These are phyloP conservation scores for Mirza zaza DNA, from an alignment of 2,113 vertebrate genomes.

Conservation along the genomic window DNA sequence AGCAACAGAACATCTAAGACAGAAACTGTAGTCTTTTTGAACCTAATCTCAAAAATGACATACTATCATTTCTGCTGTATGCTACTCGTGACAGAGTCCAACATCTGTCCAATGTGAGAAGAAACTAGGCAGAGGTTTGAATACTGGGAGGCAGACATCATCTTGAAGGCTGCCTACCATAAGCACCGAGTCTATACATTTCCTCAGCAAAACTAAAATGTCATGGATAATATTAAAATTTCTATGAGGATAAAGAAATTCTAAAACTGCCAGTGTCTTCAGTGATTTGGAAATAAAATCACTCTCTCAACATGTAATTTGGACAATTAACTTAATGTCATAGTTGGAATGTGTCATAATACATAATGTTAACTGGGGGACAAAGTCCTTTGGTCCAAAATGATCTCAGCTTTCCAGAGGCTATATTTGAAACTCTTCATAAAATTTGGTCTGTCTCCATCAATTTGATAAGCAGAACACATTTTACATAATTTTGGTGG, in stretches of 20 bases:
- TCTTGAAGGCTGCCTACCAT: not conserved
- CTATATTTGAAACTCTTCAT: not conserved
- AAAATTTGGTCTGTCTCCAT: not conserved
- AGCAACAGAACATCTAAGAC: not conserved
- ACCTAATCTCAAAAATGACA: not conserved
- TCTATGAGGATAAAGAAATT: not conserved
- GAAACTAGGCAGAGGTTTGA: not conserved
- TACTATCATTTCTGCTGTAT: accelerated
- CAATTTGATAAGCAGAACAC: not conserved
- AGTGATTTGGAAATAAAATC: not conserved
- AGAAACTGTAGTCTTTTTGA: not conserved
- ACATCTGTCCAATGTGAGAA: accelerated
- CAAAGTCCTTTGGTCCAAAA: not conserved
- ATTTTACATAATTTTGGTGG: not conserved
- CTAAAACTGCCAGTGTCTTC: not conserved
- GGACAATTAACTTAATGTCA: not conserved
- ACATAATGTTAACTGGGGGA: not conserved
- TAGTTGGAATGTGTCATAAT: not conserved
- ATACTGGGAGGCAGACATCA: accelerated
- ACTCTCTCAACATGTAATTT: not conserved
- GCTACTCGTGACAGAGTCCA: not conserved
- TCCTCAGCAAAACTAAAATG: not conserved
- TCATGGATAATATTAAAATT: not conserved
- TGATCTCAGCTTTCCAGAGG: not conserved
- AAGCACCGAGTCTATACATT: not conserved